Evolutionary conservation across 2,888 invertebrate species (phyloP), one percentile per base, ranked within the genome.

Genomic region (Yponomeuta evonymella): DNA sequence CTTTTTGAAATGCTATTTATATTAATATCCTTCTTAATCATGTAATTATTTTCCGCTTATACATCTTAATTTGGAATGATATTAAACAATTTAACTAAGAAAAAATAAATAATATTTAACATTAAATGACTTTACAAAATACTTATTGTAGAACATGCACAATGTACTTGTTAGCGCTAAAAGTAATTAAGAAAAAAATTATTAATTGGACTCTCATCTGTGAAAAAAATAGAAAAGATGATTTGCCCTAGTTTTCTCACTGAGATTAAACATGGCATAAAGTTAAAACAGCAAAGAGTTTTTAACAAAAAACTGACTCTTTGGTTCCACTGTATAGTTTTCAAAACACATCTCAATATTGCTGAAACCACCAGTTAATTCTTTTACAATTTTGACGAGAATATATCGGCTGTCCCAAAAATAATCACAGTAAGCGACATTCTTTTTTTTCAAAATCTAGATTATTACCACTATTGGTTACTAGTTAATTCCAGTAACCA

Each of bases 41-140:
- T 83, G 82, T 81, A 84, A 86, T 88, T 83, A 87, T 83, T 85
- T 81, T 87, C 51, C 85, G 84, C 88, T 89, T 89, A 90, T 86
- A 89, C 83, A 86, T 87, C 82, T 89, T 89, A 91, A 89, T 90
- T 91, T 92, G 91, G 91, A 92, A 92, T 92, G 92, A 86, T 90
- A 90, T 86, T 85, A 89, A 70, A 67, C 43, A 30, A 51, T 71
- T 71, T 70, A 70, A 67, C 70, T 70, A 70, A 70, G 30, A 66
- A 64, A 67, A 89, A 90, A 89, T 89, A 90, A 91, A 89, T 90
- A 87, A 90, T 87, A 86, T 76, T 70, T 30, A 77, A 82, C 81
- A 79, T 79, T 78, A 81, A 64, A 76, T 82, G 83, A 84, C 81
- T 80, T 79, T 80, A 80, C 77, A 58, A 78, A 58, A 77, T 75